Conservation (phyloP, 2,113 vertebrate genomes). For the Podarcis muralis region DNA sequence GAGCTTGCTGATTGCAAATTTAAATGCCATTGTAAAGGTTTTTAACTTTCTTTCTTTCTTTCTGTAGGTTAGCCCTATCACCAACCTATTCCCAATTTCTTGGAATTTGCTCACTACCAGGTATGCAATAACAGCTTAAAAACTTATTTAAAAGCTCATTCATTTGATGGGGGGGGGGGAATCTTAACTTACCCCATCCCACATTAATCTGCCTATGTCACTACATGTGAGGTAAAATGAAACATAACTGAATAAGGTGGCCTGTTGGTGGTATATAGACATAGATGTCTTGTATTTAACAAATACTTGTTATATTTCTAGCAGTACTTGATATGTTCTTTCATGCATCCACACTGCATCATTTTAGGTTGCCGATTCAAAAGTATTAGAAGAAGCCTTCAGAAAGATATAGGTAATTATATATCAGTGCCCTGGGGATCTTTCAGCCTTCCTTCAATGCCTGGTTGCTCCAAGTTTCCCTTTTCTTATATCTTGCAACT, state of each 20-base stretch:
- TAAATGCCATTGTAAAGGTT: not conserved
- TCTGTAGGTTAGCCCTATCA: constrained; percentile 82
- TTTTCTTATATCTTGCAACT: not conserved
- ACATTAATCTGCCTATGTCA: not conserved
- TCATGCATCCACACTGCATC: not conserved
- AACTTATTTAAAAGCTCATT: not conserved
- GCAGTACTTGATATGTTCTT: not conserved
- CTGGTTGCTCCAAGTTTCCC: not conserved
- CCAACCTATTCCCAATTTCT: constrained; percentile 80
- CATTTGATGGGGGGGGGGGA: not conserved
- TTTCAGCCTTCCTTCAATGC: not conserved
- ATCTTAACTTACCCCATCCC: not conserved
- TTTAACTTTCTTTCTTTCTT: not conserved
- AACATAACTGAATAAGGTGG: not conserved
- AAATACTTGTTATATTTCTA: not conserved
- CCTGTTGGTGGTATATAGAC: not conserved
- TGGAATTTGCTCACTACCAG: constrained; percentile 89
- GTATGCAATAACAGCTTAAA: constrained; percentile 63
- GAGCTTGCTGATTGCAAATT: not conserved
- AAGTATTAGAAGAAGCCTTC: constrained; percentile 85
- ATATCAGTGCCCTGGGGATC: not conserved
- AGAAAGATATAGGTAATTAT: constrained; percentile 85
- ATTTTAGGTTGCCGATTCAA: constrained; percentile 89
- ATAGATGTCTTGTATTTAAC: not conserved
- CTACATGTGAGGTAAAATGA: not conserved